phyloP scores from a whole-genome alignment of 2,797 vertebrate species.

The Rousettus madagascariensis region DNA sequence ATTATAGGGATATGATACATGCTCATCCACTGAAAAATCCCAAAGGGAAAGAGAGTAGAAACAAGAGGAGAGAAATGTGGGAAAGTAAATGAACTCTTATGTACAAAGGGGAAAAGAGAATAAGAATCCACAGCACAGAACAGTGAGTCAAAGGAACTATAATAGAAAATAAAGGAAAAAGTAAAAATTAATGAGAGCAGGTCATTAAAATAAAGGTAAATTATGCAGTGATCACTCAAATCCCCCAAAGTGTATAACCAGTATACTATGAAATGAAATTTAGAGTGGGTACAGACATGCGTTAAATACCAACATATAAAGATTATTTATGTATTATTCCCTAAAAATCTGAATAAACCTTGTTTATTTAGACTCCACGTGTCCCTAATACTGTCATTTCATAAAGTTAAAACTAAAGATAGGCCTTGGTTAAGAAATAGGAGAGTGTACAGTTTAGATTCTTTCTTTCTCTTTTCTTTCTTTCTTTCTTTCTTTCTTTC shows the following conservation, averaged over 20 bases:
- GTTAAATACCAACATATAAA: not conserved
- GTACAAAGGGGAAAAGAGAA: not conserved
- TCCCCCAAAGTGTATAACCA: not conserved
- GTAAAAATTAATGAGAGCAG: not conserved
- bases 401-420: slow-evolving; percentile 1
- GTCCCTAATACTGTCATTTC: not conserved
- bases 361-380: not conserved
- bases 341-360: not conserved
- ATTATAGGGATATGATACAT: not conserved
- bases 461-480: too few species aligned
- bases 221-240: not conserved
- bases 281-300: not conserved
- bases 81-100: not conserved
- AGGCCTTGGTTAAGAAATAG: not conserved
- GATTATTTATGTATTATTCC: not conserved
- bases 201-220: slow-evolving; percentile 7
- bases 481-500: not conserved
- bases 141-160: not conserved
- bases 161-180: not conserved
- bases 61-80: not conserved
- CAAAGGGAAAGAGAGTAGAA: not conserved
- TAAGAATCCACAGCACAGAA: not conserved
- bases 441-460: not conserved
- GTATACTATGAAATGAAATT: not conserved
- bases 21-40: slow-evolving; percentile 4